Conservation (phyloP, 2,797 vertebrate species). For the Pangasius macronema region DNA sequence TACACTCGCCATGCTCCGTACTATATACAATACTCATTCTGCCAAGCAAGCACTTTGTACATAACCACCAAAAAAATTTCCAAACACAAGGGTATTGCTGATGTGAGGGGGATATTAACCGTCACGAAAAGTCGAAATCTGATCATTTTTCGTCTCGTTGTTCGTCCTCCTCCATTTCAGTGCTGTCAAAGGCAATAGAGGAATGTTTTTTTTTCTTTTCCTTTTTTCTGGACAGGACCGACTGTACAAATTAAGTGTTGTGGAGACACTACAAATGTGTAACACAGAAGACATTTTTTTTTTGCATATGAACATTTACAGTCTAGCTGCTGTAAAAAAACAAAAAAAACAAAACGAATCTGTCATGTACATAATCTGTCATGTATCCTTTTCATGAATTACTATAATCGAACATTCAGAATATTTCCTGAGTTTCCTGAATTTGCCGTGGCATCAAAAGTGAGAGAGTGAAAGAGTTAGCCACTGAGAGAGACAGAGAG, state of each 20-base stretch:
- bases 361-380: conserved; percentile 87
- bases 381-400: conserved; percentile 84
- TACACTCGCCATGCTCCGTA: conserved; percentile 84
- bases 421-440: conserved; percentile 98
- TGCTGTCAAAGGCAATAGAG: conserved; percentile 89
- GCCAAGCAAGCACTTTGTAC: conserved; percentile 82
- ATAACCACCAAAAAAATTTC: conserved; percentile 75
- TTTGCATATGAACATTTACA: conserved; percentile 99
- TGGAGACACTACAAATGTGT: conserved; percentile 87
- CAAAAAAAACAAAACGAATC: conserved; percentile 43
- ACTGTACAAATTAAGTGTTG: conserved; percentile 85
- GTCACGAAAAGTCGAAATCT: conserved; percentile 65
- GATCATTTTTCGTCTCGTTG: conserved; percentile 68
- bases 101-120: conserved; percentile 67
- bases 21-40: conserved; percentile 79
- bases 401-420: conserved; percentile 94
- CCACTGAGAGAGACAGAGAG: conserved; percentile 64
- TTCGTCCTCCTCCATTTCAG: conserved; percentile 72
- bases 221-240: conserved; percentile 69
- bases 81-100: conserved; percentile 89
- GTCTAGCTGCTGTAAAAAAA: conserved; percentile 86
- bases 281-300: conserved; percentile 82
- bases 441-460: conserved; percentile 89
- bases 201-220: conserved; percentile 82
- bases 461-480: conserved; percentile 51